These are phyloP conservation scores for Cyprinodon brontotheroides DNA, from an alignment of 2,113 vertebrate genomes.

Conservation along the genomic window DNA sequence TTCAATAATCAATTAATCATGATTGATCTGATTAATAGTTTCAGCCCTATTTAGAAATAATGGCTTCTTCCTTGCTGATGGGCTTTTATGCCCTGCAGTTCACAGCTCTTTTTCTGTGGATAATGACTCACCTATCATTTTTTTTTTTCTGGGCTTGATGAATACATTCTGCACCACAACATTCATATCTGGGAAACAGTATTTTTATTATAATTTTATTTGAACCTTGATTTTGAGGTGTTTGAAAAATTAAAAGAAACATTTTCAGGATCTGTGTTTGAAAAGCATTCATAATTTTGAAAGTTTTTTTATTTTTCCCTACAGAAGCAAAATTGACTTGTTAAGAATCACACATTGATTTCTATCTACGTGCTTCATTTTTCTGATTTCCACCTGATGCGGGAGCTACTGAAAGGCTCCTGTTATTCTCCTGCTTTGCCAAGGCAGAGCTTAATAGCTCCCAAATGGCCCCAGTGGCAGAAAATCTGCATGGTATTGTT, in stretches of 20 bases:
- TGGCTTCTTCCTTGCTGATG: not conserved
- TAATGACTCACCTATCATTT: not conserved
- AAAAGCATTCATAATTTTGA: constrained; percentile 18
- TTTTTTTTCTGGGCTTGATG: not conserved
- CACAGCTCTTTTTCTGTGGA: not conserved
- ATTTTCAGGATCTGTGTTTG: constrained; percentile 30
- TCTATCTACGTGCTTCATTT: constrained; percentile 15
- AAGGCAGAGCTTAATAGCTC: constrained; percentile 53
- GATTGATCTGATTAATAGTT: no score
- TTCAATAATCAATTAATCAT: no score
- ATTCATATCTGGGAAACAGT: not conserved
- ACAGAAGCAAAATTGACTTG: constrained; percentile 25
- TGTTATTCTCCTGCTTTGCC: constrained; percentile 43
- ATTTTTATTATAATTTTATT: constrained; percentile 18
- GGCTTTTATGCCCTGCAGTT: no score
- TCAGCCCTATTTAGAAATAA: no score
- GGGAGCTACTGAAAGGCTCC: constrained; percentile 37
- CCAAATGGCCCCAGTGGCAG: constrained; percentile 50
- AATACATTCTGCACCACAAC: not conserved
- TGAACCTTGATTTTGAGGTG: constrained; percentile 33
- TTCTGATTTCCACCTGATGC: constrained; percentile 43
- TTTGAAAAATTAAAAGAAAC: constrained; percentile 19
- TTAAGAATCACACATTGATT: constrained; percentile 32
- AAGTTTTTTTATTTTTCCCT: constrained; percentile 2
- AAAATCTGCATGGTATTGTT: constrained; percentile 57